These are phyloP conservation scores for Aleiodes sp. DNA, from an alignment of 1,140 invertebrate species.

Conservation along the genomic window DNA sequence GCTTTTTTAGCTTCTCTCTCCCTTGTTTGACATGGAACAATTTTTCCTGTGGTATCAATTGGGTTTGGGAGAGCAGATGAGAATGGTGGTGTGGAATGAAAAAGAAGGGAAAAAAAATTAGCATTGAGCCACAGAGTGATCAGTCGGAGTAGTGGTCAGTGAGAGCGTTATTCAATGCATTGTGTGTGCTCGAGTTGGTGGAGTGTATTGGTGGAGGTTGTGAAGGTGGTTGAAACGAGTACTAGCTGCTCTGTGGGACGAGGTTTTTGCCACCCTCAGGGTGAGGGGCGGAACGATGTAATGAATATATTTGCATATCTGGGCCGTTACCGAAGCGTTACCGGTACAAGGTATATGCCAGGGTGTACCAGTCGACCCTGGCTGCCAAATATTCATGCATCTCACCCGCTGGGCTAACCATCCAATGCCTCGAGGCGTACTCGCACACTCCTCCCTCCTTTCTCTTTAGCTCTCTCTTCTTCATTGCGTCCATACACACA, in stretches of 20 bases:
- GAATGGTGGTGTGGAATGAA: not conserved
- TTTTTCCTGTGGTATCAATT: too few species aligned
- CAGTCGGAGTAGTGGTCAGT: slow-evolving; percentile 5
- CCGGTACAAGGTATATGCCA: slow-evolving; percentile 54
- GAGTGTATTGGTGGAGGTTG: not conserved
- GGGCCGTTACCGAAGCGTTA: slow-evolving; percentile 62
- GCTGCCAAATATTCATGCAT: slow-evolving; percentile 65
- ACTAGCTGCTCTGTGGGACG: slow-evolving; percentile 27
- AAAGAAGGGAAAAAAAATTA: not conserved
- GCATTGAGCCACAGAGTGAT: slow-evolving; percentile 15
- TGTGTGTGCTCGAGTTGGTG: too few species aligned
- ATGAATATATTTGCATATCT: slow-evolving; percentile 67
- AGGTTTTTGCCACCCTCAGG: slow-evolving; percentile 38
- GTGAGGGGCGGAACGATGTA: slow-evolving; percentile 49
- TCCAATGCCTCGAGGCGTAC: slow-evolving; percentile 17
- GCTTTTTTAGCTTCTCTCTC: too few species aligned
- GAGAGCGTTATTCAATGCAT: slow-evolving; percentile 3
- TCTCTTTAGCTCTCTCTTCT: not conserved
- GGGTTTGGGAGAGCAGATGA: too few species aligned
- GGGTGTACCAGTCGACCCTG: slow-evolving; percentile 43
- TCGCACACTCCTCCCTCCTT: not conserved
- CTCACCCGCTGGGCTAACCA: slow-evolving; percentile 55
- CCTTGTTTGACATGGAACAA: too few species aligned
- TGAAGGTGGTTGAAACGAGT: not conserved
- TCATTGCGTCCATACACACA: not conserved